Conservation (phyloP, 1,140 invertebrate genomes). For the Lepeophtheirus salmonis region DNA sequence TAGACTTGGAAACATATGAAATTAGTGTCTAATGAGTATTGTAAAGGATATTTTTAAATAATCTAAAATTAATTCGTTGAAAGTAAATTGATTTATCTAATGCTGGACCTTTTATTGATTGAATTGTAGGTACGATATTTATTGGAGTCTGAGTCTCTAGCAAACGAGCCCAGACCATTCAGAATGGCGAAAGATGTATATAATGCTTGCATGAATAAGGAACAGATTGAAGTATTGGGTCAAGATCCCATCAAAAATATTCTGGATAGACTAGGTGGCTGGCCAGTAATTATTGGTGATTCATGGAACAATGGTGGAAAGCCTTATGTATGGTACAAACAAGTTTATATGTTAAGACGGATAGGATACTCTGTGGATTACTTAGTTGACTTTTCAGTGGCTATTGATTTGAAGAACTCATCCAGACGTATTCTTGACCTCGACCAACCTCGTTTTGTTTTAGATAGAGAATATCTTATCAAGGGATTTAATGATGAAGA, state of each 20-base stretch:
- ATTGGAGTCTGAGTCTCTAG: background rate
- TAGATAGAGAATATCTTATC: constrained; percentile 12
- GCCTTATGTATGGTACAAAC: constrained; percentile 45
- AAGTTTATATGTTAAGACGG: constrained; percentile 53
- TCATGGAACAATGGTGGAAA: constrained; percentile 43
- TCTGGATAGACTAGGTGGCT: constrained; percentile 55
- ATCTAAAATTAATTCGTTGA: no score
- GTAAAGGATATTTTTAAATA: no score
- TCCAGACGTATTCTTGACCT: constrained; percentile 30
- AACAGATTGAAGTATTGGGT: constrained; percentile 47
- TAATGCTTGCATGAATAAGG: constrained; percentile 27
- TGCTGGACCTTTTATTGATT: no score
- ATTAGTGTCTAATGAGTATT: no score
- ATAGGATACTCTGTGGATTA: constrained; percentile 71
- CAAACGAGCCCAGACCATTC: constrained; percentile 1
- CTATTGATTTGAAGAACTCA: constrained; percentile 70
- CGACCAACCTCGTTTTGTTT: constrained; percentile 11
- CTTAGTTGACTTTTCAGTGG: constrained; percentile 69
- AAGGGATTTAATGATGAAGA: constrained; percentile 10
- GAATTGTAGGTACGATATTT: constrained; percentile 18
- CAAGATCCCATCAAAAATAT: constrained; percentile 46
- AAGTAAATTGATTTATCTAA: no score
- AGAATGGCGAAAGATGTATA: constrained; percentile 14
- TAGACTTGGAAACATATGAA: no score
- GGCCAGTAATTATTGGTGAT: constrained; percentile 62